A percentile compares a stretch with the other conserved stretches of the same genome.
These are phyloP conservation scores for Ornithoptera priamus DNA, from an alignment of 2,888 invertebrate species.

Conservation along the genomic window DNA sequence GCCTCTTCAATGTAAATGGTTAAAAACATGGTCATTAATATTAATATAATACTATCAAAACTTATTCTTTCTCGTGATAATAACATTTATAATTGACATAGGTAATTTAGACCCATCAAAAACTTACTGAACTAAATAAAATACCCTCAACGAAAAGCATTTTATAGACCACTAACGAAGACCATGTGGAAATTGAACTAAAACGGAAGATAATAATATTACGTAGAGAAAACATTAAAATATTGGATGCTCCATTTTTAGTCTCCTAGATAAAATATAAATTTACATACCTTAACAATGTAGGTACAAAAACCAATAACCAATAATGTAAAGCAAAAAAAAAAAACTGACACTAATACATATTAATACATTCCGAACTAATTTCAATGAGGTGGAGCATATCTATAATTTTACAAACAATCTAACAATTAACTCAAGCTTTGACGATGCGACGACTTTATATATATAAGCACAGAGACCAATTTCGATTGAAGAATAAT, in stretches of 20 bases:
- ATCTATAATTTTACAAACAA: constrained; percentile 44
- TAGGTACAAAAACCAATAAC: constrained; percentile 66
- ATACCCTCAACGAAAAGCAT: too few relatives aligned
- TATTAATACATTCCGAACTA: constrained; percentile 70
- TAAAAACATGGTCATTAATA: not conserved
- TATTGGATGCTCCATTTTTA: not conserved
- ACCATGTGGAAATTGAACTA: too few relatives aligned
- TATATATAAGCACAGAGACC: constrained; percentile 2
- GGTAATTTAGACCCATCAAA: too few relatives aligned
- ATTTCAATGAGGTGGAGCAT: constrained; percentile 61
- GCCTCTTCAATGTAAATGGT: not conserved
- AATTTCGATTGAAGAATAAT: constrained; percentile 3
- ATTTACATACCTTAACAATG: constrained; percentile 69
- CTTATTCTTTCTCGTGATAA: too few relatives aligned
- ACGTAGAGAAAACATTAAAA: not conserved
- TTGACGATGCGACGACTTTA: constrained; percentile 11
- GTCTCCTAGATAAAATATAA: constrained; percentile 41
- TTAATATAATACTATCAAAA: too few relatives aligned
- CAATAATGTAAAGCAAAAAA: constrained; percentile 64
- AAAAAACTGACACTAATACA: constrained; percentile 69
- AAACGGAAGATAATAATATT: not conserved
- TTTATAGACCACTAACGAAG: too few relatives aligned
- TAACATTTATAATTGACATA: too few relatives aligned
- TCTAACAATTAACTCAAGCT: constrained; percentile 21
- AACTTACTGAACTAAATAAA: too few relatives aligned